Evolutionary conservation across 2,113 vertebrate genomes (phyloP).

Genomic region (Scomber colias): DNA sequence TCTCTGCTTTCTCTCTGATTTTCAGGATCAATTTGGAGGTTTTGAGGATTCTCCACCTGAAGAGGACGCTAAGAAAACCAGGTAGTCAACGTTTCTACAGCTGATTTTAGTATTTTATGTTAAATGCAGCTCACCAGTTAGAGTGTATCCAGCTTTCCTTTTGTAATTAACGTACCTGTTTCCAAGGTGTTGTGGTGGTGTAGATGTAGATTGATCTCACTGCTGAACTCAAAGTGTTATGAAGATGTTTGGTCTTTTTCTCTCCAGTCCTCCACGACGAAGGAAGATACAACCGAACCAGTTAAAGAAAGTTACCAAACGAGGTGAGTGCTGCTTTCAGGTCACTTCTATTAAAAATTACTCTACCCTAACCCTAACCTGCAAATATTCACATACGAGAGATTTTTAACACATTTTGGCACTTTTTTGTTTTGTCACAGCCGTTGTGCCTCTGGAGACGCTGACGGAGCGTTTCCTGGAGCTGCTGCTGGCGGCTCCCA

Average conservation of each 20-base stretch:
- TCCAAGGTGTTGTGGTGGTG: too few species aligned
- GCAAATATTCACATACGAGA: too few species aligned
- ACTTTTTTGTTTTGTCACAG: too few species aligned
- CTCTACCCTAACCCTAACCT: too few species aligned
- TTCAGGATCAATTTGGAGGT: conserved; percentile 22
- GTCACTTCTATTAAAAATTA: too few species aligned
- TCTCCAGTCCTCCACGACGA: not conserved
- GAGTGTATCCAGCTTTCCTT: too few species aligned
- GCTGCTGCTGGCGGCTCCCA: conserved; percentile 85
- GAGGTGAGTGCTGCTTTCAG: not conserved
- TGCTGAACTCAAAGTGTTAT: too few species aligned
- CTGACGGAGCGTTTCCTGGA: conserved; percentile 91
- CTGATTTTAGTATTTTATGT: not conserved
- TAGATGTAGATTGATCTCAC: too few species aligned
- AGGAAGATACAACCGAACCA: accelerated
- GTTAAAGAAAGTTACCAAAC: not conserved
- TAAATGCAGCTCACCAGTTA: too few species aligned
- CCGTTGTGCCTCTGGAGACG: conserved; percentile 87
- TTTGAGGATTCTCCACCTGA: not conserved
- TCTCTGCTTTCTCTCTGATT: not conserved
- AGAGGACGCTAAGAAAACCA: not conserved
- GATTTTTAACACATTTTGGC: too few species aligned
- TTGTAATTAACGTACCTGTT: too few species aligned
- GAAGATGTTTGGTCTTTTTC: not conserved
- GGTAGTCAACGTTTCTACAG: conserved; percentile 5